Conservation (phyloP, 2,888 invertebrate species). For the Erynnis tages region DNA sequence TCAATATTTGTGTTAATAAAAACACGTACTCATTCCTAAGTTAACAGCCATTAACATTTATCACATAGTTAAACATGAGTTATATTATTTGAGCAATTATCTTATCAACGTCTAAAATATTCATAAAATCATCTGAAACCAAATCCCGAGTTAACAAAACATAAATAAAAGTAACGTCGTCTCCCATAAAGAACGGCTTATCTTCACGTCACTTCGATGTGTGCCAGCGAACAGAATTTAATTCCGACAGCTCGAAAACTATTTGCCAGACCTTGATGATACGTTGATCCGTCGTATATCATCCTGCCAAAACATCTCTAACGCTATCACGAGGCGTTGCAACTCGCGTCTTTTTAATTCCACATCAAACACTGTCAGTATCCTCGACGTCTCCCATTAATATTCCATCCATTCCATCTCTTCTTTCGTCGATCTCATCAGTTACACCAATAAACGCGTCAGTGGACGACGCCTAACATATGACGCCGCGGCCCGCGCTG, state of each 20-base stretch:
- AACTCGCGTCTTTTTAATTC: conserved; percentile 35
- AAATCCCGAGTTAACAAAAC: conserved; percentile 13
- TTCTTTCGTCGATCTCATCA: conserved; percentile 27
- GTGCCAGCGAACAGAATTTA: conserved; percentile 38
- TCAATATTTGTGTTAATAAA: neutral
- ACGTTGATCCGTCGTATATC: conserved; percentile 55
- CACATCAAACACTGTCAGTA: conserved; percentile 34
- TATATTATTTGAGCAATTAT: conserved; percentile 3
- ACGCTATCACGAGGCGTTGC: conserved; percentile 33
- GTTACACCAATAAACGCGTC: conserved; percentile 35
- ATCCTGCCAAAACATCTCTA: conserved; percentile 50
- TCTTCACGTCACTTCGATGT: conserved; percentile 40
- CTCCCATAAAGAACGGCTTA: conserved; percentile 18
- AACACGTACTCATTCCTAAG: neutral
- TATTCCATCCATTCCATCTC: conserved; percentile 34
- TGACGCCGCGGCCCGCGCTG: conserved; percentile 29
- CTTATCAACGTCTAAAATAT: conserved; percentile 22
- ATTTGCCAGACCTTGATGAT: conserved; percentile 57
- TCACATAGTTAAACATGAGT: conserved; percentile 5
- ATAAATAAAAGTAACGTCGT: conserved; percentile 16
- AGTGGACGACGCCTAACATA: conserved; percentile 40
- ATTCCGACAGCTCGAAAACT: conserved; percentile 35
- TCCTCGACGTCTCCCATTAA: conserved; percentile 33
- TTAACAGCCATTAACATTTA: neutral
- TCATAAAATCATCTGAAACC: neutral